Evolutionary conservation across 2,113 vertebrate species (phyloP).

Genomic region (Thryonomys swinderianus): DNA sequence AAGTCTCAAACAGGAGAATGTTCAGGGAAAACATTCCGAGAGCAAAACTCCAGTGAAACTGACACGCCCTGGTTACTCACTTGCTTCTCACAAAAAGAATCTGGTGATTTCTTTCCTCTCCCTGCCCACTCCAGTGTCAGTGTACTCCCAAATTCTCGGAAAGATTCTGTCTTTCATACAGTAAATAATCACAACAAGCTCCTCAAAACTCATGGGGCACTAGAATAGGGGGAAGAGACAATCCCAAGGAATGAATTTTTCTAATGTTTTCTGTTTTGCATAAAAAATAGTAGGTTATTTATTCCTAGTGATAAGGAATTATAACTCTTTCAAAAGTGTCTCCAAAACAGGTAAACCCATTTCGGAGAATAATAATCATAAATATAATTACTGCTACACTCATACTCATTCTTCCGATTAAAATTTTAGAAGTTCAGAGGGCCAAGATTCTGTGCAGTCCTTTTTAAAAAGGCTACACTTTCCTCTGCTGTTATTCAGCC

Average conservation of each 20-base stretch:
- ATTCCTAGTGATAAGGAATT: background rate
- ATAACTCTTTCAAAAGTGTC: background rate
- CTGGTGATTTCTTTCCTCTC: background rate
- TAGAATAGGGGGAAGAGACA: background rate
- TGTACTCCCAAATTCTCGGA: constrained; percentile 25
- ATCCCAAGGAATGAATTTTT: constrained; percentile 24
- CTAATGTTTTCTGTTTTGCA: background rate
- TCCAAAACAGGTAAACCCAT: background rate
- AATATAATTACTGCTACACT: background rate
- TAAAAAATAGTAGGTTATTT: constrained; percentile 3
- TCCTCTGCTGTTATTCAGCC: background rate
- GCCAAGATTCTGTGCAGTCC: background rate
- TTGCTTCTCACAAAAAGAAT: constrained; percentile 15
- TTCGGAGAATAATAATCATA: background rate
- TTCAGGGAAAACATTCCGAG: constrained; percentile 31
- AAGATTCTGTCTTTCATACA: background rate
- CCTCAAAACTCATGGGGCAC: background rate
- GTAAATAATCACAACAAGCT: background rate
- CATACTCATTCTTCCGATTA: background rate
- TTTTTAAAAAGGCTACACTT: constrained; percentile 24
- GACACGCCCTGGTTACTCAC: constrained; percentile 43
- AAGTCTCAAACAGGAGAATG: constrained; percentile 42
- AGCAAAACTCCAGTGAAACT: constrained; percentile 37
- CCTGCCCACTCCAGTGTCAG: background rate
- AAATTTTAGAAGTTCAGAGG: background rate